Base-by-base conservation (phyloP, 2,888 invertebrate species). In the Opisthograptis luteolata region DNA sequence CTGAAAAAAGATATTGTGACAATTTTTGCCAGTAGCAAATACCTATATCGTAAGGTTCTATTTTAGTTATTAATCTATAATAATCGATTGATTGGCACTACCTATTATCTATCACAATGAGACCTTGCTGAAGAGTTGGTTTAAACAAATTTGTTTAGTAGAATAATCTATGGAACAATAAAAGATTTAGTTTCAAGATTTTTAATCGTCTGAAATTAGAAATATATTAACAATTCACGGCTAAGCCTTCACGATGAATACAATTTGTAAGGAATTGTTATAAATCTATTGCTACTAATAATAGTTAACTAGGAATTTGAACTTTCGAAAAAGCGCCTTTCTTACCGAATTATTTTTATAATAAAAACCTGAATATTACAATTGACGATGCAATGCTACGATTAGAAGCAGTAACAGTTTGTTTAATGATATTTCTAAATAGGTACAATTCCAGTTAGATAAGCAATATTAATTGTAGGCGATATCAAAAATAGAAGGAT, bases 401-500 rank as follows among this genome's bases (percentile, higher is more conserved):
- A 35, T 68, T 58, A 51, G 0, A 79, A 77, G 72, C 73, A 61
- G 67, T 66, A 66, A 64, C 7, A 22, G 20, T 42, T 25, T 61
- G 30, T 41, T 47, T 55, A 58, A 60, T 60, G 60, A 58, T 44
- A 44, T 75, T 69, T 69, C 62, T 30, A 28, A 43, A 67, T 75
- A 10, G 7, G 6, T 27, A 85, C 85, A 85, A 84, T 84, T 87
- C 84, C 87, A 74, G 65, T 78, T 74, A 71, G 68, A 65, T 80
- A 76, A 81, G 84, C 81, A 82, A 86, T 84, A 85, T 76, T 80
- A 60, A 70, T 82, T 71, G 81, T 83, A 85, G 86, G 86, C 87
- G 82, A 82, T 90, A 90, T 90, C 90, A 90, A 90, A 90, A 90
- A 90, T 90, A 90, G 87, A 87, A 87, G 86, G 87, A 79, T 87